These are phyloP conservation scores for Pseudochaenichthys georgianus DNA, from an alignment of 2,797 vertebrate genomes.

Conservation along the genomic window DNA sequence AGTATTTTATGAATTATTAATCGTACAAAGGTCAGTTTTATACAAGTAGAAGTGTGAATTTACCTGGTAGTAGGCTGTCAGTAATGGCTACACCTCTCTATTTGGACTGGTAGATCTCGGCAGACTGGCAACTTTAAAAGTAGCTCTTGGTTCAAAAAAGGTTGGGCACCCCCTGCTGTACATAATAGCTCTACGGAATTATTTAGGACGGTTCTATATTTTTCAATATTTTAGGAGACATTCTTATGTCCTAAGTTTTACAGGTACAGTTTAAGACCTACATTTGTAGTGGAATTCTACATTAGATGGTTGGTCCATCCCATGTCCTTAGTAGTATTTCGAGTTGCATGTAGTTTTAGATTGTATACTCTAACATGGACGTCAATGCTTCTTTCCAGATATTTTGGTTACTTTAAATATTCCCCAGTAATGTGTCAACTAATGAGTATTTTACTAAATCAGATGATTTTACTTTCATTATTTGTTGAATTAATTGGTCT, in stretches of 20 bases:
- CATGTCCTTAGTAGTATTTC: not conserved
- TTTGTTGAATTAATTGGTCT: not conserved
- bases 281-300: not conserved
- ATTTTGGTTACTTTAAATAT: not conserved
- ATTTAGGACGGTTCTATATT: not conserved
- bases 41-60: no score
- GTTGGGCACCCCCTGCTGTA: no score
- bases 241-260: not conserved
- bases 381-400: not conserved
- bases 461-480: not conserved
- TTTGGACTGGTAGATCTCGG: no score
- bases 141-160: no score
- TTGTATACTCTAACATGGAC: not conserved
- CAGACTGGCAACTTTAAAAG: no score
- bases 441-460: not conserved
- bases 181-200: constrained; percentile 5
- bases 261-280: not conserved
- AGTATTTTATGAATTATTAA: no score
- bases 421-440: not conserved
- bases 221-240: not conserved
- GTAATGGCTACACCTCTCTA: no score
- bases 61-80: no score
- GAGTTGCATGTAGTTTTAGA: not conserved
- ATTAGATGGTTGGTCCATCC: not conserved
- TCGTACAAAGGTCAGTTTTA: no score